A percentile compares a stretch with the other conserved stretches of the same genome.
Evolutionary conservation across 1,140 invertebrate species (phyloP).

Genomic region (Drosophila ananassae): DNA sequence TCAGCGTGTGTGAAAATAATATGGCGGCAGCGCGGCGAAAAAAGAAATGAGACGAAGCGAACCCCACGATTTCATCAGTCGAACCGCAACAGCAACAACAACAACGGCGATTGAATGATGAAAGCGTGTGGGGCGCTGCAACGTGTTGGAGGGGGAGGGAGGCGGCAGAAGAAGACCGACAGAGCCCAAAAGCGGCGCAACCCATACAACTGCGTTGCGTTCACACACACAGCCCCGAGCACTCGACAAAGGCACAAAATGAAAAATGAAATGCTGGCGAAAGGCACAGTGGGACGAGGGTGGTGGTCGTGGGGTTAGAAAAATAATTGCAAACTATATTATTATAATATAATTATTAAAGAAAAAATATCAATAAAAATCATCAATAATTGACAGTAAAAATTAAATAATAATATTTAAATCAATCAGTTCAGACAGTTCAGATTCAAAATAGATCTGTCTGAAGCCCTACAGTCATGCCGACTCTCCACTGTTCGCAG

Average conservation of each 20-base stretch:
- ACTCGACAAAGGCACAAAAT: constrained; percentile 57
- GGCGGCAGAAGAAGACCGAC: constrained; percentile 18
- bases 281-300: constrained; percentile 58
- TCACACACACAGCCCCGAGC: constrained; percentile 23
- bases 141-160: constrained; percentile 16
- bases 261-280: constrained; percentile 72
- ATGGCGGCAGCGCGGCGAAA: constrained; percentile 56
- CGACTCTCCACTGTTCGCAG: too few species aligned
- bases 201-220: constrained; percentile 40
- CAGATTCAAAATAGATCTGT: too few species aligned
- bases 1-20: constrained; percentile 75
- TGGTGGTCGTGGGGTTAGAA: background rate
- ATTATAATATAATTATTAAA: background rate
- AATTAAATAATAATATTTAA: too few species aligned
- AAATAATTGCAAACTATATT: background rate
- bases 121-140: constrained; percentile 31
- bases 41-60: constrained; percentile 29
- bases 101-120: constrained; percentile 40
- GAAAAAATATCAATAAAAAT: background rate
- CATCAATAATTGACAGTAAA: background rate
- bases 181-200: constrained; percentile 62
- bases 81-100: constrained; percentile 46
- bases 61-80: constrained; percentile 26
- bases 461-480: too few species aligned
- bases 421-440: too few species aligned